phyloP scores from a whole-genome alignment of 2,797 vertebrate species.

The Spinus olivaceus region DNA sequence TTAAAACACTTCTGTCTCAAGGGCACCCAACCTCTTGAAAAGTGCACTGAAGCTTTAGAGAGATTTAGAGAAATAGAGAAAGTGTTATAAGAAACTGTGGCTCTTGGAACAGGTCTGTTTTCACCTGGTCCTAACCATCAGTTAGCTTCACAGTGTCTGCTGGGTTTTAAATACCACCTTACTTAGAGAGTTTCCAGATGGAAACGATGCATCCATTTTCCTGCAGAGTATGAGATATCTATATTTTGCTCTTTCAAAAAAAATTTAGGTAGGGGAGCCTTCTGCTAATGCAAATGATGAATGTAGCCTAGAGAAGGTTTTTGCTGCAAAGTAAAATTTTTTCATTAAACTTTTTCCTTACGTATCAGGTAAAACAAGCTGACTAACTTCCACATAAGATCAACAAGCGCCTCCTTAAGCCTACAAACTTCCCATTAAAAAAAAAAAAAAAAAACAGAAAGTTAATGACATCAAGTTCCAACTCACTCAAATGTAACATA shows the following conservation, averaged over 20 bases:
- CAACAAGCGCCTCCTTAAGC: not conserved
- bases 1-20: not conserved
- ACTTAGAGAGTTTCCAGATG: not conserved
- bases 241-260: not conserved
- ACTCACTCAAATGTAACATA: accelerated
- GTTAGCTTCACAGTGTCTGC: not conserved
- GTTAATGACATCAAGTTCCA: not conserved
- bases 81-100: not conserved
- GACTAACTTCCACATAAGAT: not conserved
- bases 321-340: not conserved
- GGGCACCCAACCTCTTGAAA: not conserved
- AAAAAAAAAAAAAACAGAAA: not conserved
- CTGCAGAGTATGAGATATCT: not conserved
- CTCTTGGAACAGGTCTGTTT: not conserved
- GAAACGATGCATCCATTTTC: not conserved
- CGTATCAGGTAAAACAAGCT: not conserved
- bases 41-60: not conserved
- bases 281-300: not conserved
- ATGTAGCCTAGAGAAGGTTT: not conserved
- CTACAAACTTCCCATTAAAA: not conserved
- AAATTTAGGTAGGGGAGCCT: not conserved
- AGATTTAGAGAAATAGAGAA: not conserved
- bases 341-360: not conserved
- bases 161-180: not conserved
- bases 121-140: not conserved